Base-by-base conservation (phyloP, 2,797 vertebrate species). In the Hyperoplus lanceolatus region DNA sequence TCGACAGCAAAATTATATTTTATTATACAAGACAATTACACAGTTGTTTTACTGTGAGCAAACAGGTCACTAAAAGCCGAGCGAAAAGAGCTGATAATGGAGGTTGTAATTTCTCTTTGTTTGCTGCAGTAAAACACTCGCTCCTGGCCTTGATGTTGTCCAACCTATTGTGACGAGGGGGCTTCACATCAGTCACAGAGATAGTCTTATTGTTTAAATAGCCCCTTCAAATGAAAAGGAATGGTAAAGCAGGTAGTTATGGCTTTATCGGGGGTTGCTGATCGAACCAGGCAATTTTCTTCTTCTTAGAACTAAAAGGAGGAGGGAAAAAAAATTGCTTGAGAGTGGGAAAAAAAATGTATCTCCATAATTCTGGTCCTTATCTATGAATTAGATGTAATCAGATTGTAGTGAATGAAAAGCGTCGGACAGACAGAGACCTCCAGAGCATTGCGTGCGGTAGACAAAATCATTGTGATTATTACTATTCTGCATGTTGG, bases 391-490 rank as follows among this genome's bases (percentile, higher is more conserved):
- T 83, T 45, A 38, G 68, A 82, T 74, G 45, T 64, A 72, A 66
- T 80, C 46, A 76, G 56, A 70, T 57, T 81, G 43, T 50, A n/a
- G 68, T 51, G 61, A 75, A 73, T 58, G 67, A 36, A 56, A 69
- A 29, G 29, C 72, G 55, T 70, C 74, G 79, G 70, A 78, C 60
- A 42, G 29, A 55, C 21, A 8, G 59, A 61, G 74, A 49, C 51
- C 50, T 42, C 4, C 77, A 13, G 36, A 59, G 64, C 13, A 1
- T 57, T 73, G 58, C n/a, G 12, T 61, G 73, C 45, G 18, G 74
- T 67, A 36, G 83, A 78, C 89, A 87, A 75, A 85, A 81, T 75
- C 29, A 7, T 73, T 70, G 77, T 56, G 73, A 86, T 92, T 85
- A 89, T 84, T 75, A 83, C 72, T 70, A 75, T 87, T 88, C 80